These are phyloP conservation scores for Chelonoidis abingdonii DNA, from an alignment of 2,113 vertebrate genomes.

Conservation along the genomic window DNA sequence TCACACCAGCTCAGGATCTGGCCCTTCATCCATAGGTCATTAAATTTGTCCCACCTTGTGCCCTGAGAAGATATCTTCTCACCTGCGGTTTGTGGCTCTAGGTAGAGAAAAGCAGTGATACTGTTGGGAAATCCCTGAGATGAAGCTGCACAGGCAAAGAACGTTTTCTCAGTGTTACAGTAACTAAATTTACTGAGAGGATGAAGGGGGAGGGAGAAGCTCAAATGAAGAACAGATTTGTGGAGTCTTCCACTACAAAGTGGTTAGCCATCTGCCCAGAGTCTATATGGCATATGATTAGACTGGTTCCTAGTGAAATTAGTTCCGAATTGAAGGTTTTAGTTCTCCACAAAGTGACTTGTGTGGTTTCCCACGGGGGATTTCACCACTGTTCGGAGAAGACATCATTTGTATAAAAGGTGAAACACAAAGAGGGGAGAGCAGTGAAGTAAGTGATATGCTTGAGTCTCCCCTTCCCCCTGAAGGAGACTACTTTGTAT, in stretches of 20 bases:
- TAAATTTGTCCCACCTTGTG: background rate
- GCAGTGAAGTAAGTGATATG: background rate
- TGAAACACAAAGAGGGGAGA: background rate
- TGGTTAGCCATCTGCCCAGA: background rate
- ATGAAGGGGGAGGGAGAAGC: background rate
- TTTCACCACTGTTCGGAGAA: background rate
- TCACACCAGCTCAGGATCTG: rapidly evolving
- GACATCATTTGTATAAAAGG: background rate
- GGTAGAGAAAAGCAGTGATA: background rate
- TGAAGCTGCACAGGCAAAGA: background rate
- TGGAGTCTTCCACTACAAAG: background rate
- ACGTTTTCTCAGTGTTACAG: background rate
- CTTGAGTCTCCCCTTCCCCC: conserved; percentile 9
- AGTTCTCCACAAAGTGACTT: background rate
- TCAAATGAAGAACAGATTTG: background rate
- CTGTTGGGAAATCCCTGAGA: background rate
- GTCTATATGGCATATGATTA: background rate
- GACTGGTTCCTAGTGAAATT: background rate
- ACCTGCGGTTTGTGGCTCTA: background rate
- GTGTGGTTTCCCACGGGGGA: background rate
- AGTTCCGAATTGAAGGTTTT: background rate
- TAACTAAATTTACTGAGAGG: rapidly evolving
- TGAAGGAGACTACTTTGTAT: conserved; percentile 35
- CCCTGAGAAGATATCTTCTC: background rate
- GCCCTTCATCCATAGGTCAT: background rate